Conservation (phyloP, 2,797 vertebrate species). For the Taenioides sp. region DNA sequence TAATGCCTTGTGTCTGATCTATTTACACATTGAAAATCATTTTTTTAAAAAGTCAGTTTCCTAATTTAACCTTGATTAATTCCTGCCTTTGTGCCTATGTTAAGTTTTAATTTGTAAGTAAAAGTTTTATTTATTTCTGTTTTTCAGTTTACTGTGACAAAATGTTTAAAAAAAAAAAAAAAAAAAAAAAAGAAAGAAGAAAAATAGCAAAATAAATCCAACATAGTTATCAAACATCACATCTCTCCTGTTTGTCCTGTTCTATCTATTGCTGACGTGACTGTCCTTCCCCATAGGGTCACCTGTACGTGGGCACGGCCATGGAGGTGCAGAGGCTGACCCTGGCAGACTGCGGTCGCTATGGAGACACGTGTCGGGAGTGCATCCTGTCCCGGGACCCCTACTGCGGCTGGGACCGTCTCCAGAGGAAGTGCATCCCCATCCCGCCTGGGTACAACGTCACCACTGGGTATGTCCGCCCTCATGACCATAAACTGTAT, state of each 20-base stretch:
- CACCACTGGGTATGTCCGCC: slow-evolving; percentile 61
- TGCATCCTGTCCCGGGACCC: slow-evolving; percentile 80
- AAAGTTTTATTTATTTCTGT: too few relatives aligned
- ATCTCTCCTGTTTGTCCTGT: too few relatives aligned
- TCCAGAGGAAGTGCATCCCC: slow-evolving; percentile 72
- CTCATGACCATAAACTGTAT: slow-evolving; percentile 15
- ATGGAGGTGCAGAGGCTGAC: slow-evolving; percentile 79
- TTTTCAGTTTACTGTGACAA: too few relatives aligned
- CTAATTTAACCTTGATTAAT: background rate
- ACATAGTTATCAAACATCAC: too few relatives aligned
- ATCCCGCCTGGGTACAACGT: slow-evolving; percentile 73
- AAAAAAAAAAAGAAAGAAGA: too few relatives aligned
- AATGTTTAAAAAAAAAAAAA: too few relatives aligned
- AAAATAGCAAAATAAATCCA: too few relatives aligned
- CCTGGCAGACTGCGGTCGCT: slow-evolving; percentile 79
- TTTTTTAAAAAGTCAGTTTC: background rate
- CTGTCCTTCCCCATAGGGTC: slow-evolving; percentile 57
- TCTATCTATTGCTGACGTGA: background rate
- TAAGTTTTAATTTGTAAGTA: too few relatives aligned
- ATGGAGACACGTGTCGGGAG: slow-evolving; percentile 79
- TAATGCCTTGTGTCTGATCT: background rate
- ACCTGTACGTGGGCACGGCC: slow-evolving; percentile 80
- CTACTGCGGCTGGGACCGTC: slow-evolving; percentile 80
- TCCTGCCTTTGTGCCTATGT: too few relatives aligned
- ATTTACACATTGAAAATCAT: too few relatives aligned